Percentiles rank a stretch among this genome's conserved stretches.
phyloP scores from a whole-genome alignment of 2,888 invertebrate genomes.

The Ectemnius continuus region DNA sequence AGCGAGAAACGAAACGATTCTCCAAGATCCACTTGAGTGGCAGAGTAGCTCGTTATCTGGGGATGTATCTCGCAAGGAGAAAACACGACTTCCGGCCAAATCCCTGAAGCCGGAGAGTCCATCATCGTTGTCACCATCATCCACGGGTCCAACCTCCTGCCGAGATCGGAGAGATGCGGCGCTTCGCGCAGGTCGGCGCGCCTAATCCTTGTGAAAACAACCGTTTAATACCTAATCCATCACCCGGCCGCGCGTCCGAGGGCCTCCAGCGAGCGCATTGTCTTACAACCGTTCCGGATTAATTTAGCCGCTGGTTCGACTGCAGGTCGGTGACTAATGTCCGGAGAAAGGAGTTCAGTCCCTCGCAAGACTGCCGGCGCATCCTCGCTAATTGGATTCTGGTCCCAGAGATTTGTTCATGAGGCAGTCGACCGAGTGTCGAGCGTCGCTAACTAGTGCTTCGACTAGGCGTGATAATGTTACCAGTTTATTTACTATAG shows the following conservation, averaged over 20 bases:
- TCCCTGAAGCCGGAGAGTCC: conserved; percentile 20
- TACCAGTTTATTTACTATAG: conserved; percentile 52
- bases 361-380: conserved; percentile 48
- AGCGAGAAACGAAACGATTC: conserved; percentile 34
- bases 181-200: conserved; percentile 35
- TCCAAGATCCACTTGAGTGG: conserved; percentile 48
- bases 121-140: conserved; percentile 25
- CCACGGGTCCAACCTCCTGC: conserved; percentile 11
- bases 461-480: conserved; percentile 18
- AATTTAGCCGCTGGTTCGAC: conserved; percentile 55
- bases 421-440: conserved; percentile 3
- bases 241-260: conserved; percentile 41
- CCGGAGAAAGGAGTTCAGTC: conserved; percentile 29
- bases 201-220: conserved; percentile 76
- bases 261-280: conserved; percentile 48
- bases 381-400: conserved; percentile 67
- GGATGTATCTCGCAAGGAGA: conserved; percentile 42
- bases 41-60: conserved; percentile 39
- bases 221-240: conserved; percentile 74
- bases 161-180: conserved; percentile 14
- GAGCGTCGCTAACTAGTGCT: conserved; percentile 21
- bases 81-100: conserved; percentile 58
- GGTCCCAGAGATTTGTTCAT: conserved; percentile 28
- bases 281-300: conserved; percentile 62
- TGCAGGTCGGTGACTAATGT: conserved; percentile 59